Evolutionary conservation across 2,797 vertebrate species (phyloP).

Genomic region (Scarus forsteni): DNA sequence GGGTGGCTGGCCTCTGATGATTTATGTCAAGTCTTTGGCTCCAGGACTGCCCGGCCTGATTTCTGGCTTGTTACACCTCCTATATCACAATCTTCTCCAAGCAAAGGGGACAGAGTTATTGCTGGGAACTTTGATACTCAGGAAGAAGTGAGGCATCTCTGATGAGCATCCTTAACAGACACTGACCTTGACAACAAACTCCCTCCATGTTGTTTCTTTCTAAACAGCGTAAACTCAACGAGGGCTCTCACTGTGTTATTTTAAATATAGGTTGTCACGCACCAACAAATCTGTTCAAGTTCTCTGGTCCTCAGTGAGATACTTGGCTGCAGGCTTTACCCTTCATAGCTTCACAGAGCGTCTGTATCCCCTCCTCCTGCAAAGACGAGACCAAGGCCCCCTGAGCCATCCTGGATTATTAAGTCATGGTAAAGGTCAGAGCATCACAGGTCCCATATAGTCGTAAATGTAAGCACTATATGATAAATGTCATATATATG

Average conservation of each 20-base stretch:
- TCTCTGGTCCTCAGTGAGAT: slow-evolving; percentile 43
- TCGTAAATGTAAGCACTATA: slow-evolving; percentile 26
- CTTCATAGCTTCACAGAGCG: slow-evolving; percentile 29
- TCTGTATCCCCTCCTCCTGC: slow-evolving; percentile 42
- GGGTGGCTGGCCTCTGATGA: neutral
- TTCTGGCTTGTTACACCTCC: slow-evolving; percentile 16
- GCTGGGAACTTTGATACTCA: slow-evolving; percentile 10
- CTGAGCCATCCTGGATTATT: slow-evolving; percentile 34
- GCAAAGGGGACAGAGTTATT: slow-evolving; percentile 22
- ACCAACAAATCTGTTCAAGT: slow-evolving; percentile 29
- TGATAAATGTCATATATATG: slow-evolving; percentile 1
- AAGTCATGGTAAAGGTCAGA: slow-evolving; percentile 48
- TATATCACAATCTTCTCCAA: slow-evolving; percentile 3
- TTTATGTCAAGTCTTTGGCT: slow-evolving; percentile 14
- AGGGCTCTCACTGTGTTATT: slow-evolving; percentile 2
- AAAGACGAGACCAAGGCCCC: slow-evolving; percentile 14
- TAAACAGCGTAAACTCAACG: slow-evolving; percentile 1
- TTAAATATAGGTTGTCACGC: slow-evolving; percentile 22
- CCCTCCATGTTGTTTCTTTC: slow-evolving; percentile 5
- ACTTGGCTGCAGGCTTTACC: slow-evolving; percentile 30
- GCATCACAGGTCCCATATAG: slow-evolving; percentile 6
- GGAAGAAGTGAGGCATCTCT: slow-evolving; percentile 1
- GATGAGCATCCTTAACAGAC: slow-evolving; percentile 11
- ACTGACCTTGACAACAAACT: slow-evolving; percentile 10
- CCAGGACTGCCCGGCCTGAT: slow-evolving; percentile 7